These are phyloP conservation scores for Xestoiulus laeticollis DNA, from an alignment of 2,888 invertebrate species.

Conservation along the genomic window DNA sequence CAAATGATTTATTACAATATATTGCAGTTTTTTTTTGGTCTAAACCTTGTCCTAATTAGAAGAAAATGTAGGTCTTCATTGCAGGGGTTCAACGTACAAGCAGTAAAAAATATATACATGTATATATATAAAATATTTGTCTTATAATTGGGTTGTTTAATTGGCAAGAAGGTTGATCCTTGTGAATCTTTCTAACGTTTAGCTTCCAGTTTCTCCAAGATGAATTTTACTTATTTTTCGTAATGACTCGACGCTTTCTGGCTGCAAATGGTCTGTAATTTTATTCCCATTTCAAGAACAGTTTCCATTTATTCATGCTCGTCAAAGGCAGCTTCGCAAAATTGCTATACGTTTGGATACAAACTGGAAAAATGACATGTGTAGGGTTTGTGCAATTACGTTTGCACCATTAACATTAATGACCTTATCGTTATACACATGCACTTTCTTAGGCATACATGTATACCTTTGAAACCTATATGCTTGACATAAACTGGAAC, in stretches of 20 bases:
- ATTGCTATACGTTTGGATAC: conserved; percentile 1
- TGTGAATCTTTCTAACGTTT: background rate
- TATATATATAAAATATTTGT: background rate
- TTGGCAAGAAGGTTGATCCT: conserved; percentile 16
- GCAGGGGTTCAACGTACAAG: background rate
- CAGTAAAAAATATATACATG: background rate
- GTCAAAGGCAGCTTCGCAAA: background rate
- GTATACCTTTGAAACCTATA: background rate
- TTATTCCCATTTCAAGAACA: conserved; percentile 9
- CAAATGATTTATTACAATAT: background rate
- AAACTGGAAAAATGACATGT: conserved; percentile 2
- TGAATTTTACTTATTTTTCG: background rate
- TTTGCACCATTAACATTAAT: conserved; percentile 31
- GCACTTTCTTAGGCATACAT: background rate
- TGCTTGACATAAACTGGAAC: background rate
- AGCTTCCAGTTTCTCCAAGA: background rate
- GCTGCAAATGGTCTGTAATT: background rate
- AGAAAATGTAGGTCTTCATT: conserved; percentile 19
- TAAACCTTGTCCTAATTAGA: conserved; percentile 28
- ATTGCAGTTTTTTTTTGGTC: background rate
- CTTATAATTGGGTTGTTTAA: background rate
- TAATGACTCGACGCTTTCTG: background rate
- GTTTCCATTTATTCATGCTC: conserved; percentile 25
- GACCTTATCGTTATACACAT: background rate
- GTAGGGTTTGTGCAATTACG: background rate